Evolutionary conservation across 92 coral and sea anemone genomes (phyloP), one percentile per base, ranked within the genome.

Genomic region (Anthopleura xanthogrammica): DNA sequence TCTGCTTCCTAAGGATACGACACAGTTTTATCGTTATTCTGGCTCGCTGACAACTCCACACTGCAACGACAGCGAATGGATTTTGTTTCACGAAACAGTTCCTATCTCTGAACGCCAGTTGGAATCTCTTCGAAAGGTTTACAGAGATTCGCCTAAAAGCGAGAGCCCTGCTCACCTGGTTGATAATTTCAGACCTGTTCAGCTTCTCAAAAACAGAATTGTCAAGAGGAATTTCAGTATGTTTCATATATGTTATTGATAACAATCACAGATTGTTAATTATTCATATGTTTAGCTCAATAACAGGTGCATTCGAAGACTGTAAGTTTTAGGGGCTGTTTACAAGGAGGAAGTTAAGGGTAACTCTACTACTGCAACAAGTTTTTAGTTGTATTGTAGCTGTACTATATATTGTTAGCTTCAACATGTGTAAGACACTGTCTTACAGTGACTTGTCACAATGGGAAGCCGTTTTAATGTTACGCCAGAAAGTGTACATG

Each of bases 41-140:
- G 99, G 99, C 39, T 97, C 99, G 17, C 87, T 94, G 42, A 97
- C 99, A 36, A 92, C 90, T 2, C 99, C 99, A 60, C 88, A 91
- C 1, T 97, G 99, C 85, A 86, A 52, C 43, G 93, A 97, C 75
- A 92, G 89, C 52, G 91, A 93, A 60, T 97, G 99, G 99, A 79
- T 97, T 85, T 85, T 97, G 16, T 92, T 94, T 74, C 91, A 92
- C 55, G 83, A 91, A 24, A 85, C 87, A 41, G 86, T 90, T 24
- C 52, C 85, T 11, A 77, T 97, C n/a, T 91, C 95, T 42, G 12
- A 84, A 20, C 85, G 78, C 11, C 95, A 94, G 80, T 60, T 97
- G 56, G 57, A 84, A 5, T 20, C 42, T 10, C 92, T 97, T 75
- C 84, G 95, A 17, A 42, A 68, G 4, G 81, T 92, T 64, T 85